phyloP scores from a whole-genome alignment of 2,113 vertebrate genomes.

The Urocynchramus pylzowi region DNA sequence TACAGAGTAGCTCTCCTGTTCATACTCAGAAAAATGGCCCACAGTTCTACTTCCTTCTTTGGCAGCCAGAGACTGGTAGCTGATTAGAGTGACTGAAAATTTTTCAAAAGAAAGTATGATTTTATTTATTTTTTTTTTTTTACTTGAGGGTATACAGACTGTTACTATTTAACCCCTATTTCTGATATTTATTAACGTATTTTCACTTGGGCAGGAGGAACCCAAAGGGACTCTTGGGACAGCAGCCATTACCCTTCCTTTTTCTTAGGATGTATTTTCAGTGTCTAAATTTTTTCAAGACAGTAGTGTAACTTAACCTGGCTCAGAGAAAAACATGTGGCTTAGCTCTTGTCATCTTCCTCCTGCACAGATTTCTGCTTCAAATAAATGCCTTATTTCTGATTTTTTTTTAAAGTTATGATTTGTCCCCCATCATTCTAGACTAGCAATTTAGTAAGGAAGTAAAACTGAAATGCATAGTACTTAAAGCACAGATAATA shows the following conservation, averaged over 20 bases:
- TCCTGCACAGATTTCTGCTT: background rate
- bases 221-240: background rate
- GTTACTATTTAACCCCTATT: background rate
- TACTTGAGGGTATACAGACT: background rate
- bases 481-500: background rate
- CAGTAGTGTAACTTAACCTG: background rate
- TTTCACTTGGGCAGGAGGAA: background rate
- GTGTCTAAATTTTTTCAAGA: background rate
- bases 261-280: background rate
- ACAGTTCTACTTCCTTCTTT: background rate
- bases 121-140: background rate
- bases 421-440: background rate
- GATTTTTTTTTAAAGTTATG: background rate
- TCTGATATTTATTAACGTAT: background rate
- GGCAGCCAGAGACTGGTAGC: background rate
- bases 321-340: background rate
- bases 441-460: background rate
- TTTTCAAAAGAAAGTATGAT: background rate
- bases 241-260: background rate
- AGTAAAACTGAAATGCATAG: background rate
- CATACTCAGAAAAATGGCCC: background rate
- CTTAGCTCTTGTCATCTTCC: background rate
- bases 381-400: background rate
- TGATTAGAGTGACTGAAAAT: background rate
- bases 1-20: background rate